phyloP scores from a whole-genome alignment of 2,888 invertebrate genomes.

The Mythimna albipuncta region DNA sequence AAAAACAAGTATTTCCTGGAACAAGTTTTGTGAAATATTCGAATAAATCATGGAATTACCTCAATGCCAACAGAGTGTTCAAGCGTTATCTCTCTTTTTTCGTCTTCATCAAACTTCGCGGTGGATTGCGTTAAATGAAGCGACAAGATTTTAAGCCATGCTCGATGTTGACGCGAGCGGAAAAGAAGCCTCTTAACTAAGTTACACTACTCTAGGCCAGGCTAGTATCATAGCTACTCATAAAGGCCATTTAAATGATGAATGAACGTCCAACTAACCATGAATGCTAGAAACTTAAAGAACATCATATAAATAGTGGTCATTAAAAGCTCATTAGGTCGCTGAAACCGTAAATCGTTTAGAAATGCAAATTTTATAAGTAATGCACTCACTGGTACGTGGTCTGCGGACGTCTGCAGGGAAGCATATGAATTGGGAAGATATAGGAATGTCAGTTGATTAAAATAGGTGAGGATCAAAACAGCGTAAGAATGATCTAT shows the following conservation, averaged over 20 bases:
- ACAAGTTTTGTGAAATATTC: no score
- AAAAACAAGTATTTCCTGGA: no score
- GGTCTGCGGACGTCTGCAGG: conserved; percentile 28
- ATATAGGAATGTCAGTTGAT: not conserved
- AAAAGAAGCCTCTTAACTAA: no score
- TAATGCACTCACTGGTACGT: conserved; percentile 68
- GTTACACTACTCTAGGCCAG: not conserved
- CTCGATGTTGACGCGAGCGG: no score
- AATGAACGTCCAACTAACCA: conserved; percentile 2
- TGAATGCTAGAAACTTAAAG: conserved; percentile 3
- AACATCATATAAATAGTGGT: conserved; percentile 57
- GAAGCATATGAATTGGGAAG: not conserved
- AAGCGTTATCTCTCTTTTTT: no score
- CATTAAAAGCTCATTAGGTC: conserved; percentile 79
- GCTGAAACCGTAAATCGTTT: conserved; percentile 67
- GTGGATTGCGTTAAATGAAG: no score
- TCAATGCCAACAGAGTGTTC: no score
- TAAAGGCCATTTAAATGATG: not conserved
- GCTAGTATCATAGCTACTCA: not conserved
- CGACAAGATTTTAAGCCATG: no score
- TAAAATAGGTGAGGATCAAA: no score
- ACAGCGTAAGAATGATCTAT: no score
- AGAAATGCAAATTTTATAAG: conserved; percentile 78
- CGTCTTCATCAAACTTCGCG: no score
- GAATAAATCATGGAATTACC: no score